phyloP scores from a whole-genome alignment of 2,797 vertebrate species.

The Anabacerthia variegaticeps region DNA sequence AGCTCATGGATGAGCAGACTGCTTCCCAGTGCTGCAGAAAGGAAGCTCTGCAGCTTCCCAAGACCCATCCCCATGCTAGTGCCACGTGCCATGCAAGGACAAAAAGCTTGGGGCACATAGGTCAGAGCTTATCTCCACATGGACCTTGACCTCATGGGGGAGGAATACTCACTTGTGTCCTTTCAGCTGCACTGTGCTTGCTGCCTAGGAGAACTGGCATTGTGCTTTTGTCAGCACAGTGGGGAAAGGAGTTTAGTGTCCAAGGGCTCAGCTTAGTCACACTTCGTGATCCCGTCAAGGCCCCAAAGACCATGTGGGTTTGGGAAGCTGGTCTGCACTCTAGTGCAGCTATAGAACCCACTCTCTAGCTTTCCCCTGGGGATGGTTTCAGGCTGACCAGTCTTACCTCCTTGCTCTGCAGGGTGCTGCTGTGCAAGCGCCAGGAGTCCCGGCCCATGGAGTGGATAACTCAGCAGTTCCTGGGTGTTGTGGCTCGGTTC shows the following conservation, averaged over 20 bases:
- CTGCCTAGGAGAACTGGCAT: neutral
- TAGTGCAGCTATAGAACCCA: neutral
- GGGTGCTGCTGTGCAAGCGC: constrained; percentile 81
- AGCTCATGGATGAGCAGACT: neutral
- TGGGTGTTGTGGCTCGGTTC: constrained; percentile 67
- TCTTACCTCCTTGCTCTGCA: neutral
- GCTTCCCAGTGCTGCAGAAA: neutral
- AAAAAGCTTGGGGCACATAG: neutral
- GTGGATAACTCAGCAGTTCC: constrained; percentile 79
- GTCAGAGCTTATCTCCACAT: neutral
- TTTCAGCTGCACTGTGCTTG: neutral
- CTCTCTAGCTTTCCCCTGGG: neutral
- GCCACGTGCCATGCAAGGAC: accelerated
- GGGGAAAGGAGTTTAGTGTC: neutral
- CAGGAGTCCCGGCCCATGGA: constrained; percentile 82
- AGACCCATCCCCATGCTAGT: neutral
- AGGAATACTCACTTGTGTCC: neutral
- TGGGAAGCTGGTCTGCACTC: neutral
- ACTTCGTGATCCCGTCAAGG: neutral
- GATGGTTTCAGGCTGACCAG: neutral
- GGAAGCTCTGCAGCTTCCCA: neutral
- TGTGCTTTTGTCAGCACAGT: neutral
- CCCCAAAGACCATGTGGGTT: accelerated
- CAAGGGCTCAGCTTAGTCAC: neutral
- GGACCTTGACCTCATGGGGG: neutral